Evolutionary conservation across 2,113 vertebrate genomes (phyloP).

Genomic region (Struthidea cinerea): DNA sequence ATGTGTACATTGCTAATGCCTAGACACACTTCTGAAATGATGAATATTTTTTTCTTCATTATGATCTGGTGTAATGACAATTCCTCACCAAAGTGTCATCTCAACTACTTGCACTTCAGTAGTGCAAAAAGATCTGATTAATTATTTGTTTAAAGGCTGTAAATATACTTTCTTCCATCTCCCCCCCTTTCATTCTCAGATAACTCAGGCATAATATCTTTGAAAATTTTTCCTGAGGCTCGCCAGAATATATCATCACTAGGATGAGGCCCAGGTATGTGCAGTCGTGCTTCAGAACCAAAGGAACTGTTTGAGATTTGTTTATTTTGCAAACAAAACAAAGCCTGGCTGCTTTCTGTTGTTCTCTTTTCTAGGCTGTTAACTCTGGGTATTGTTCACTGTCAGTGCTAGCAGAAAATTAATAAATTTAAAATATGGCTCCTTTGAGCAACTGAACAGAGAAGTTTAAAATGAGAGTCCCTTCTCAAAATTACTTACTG

Average conservation of each 20-base stretch:
- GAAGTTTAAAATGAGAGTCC: conserved; percentile 14
- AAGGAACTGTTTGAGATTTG: background rate
- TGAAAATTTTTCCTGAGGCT: background rate
- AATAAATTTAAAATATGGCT: conserved; percentile 30
- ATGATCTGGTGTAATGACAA: background rate
- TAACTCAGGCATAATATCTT: background rate
- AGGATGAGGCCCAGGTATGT: background rate
- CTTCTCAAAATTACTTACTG: conserved; percentile 16
- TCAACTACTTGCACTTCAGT: background rate
- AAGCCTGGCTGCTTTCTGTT: background rate
- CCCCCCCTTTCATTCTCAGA: background rate
- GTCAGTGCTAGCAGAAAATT: conserved; percentile 24
- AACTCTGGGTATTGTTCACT: conserved; percentile 10
- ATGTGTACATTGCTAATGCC: background rate
- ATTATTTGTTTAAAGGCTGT: background rate
- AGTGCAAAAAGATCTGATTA: background rate
- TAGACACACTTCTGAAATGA: background rate
- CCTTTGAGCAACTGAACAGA: background rate
- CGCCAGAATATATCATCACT: background rate
- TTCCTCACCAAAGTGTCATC: background rate
- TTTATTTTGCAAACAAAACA: conserved; percentile 29
- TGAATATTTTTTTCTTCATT: background rate
- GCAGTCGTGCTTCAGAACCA: background rate
- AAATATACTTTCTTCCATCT: background rate
- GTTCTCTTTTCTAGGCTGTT: conserved; percentile 32